Evolutionary conservation across 2,888 invertebrate species (phyloP).

Genomic region (Galerucella pusilla): DNA sequence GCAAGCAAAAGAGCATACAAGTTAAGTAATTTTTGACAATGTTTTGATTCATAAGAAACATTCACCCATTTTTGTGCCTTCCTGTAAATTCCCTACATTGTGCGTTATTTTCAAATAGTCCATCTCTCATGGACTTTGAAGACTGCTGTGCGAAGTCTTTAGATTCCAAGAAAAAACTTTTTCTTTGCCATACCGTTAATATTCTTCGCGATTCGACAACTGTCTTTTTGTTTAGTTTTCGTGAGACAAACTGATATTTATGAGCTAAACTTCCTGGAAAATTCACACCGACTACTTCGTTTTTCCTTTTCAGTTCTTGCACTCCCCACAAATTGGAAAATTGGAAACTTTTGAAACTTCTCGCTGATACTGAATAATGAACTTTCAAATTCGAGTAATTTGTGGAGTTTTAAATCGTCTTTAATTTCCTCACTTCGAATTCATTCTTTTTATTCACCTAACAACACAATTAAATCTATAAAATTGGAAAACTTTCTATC

Average conservation of each 20-base stretch:
- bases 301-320: constrained; percentile 16
- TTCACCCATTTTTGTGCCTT: too few species aligned
- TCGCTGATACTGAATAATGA: constrained; percentile 52
- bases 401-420: constrained; percentile 50
- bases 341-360: constrained; percentile 36
- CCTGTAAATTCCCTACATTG: too few species aligned
- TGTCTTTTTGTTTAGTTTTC: constrained; percentile 7
- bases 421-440: constrained; percentile 50
- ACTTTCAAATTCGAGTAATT: constrained; percentile 57
- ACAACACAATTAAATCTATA: constrained; percentile 58
- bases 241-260: constrained; percentile 17
- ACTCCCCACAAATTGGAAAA: constrained; percentile 34
- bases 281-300: constrained; percentile 17
- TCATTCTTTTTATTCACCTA: constrained; percentile 54
- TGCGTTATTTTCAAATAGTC: too few species aligned
- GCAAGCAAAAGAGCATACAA: too few species aligned
- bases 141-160: too few species aligned
- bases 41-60: too few species aligned
- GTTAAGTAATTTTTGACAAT: too few species aligned
- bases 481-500: constrained; percentile 57
- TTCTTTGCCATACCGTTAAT: background rate
- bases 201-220: background rate
- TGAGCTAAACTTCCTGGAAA: constrained; percentile 20
- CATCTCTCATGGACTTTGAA: too few species aligned
- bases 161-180: background rate